Evolutionary conservation across 2,888 invertebrate species (phyloP).

Genomic region (Balanococcus diminutus): DNA sequence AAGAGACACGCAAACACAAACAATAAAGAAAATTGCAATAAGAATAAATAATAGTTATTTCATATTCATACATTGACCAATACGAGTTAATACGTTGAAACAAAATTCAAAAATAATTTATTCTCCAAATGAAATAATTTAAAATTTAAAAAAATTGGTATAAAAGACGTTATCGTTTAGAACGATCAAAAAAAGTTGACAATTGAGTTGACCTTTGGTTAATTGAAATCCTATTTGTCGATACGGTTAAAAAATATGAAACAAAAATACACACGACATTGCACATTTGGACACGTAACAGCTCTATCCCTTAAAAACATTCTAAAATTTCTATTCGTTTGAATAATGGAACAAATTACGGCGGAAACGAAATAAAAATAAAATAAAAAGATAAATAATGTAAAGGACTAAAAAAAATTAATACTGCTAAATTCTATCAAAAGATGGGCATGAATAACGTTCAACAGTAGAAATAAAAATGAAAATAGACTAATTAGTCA

Average conservation of each 20-base stretch:
- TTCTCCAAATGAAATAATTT: background rate
- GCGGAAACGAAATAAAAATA: background rate
- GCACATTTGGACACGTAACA: background rate
- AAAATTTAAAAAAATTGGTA: too few relatives aligned
- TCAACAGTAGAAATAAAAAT: background rate
- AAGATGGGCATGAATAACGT: background rate
- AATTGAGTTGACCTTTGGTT: background rate
- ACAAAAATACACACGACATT: background rate
- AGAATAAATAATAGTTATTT: background rate
- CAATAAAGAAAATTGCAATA: background rate
- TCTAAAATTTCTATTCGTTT: background rate
- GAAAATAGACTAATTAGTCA: background rate
- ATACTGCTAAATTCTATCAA: background rate
- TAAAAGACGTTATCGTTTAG: background rate
- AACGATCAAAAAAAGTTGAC: background rate
- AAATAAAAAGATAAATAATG: background rate
- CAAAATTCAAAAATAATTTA: background rate
- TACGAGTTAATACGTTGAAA: background rate
- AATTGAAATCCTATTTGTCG: background rate
- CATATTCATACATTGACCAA: background rate
- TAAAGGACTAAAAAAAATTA: background rate
- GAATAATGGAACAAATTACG: background rate
- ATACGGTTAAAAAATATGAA: background rate
- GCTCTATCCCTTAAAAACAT: background rate
- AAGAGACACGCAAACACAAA: background rate